phyloP scores from a whole-genome alignment of 2,888 invertebrate species.

The Chrysolina americana region DNA sequence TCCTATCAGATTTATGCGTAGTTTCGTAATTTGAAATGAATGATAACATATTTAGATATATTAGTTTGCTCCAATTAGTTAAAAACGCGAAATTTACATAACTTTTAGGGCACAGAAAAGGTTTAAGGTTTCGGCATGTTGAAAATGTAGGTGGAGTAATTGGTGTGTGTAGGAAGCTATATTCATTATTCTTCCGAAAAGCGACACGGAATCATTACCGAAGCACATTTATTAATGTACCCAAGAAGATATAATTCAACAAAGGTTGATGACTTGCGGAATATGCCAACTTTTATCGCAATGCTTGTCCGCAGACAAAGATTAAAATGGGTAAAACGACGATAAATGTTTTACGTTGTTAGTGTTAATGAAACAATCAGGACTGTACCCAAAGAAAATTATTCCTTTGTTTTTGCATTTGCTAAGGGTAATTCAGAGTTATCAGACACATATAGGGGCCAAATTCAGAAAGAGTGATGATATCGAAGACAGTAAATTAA shows the following conservation, averaged over 20 bases:
- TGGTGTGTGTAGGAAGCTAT: too few relatives aligned
- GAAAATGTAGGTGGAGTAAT: not conserved
- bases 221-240: not conserved
- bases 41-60: too few relatives aligned
- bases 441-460: too few relatives aligned
- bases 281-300: conserved; percentile 5
- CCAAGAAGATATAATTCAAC: not conserved
- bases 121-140: not conserved
- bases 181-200: not conserved
- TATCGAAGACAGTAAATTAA: too few relatives aligned
- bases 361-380: too few relatives aligned
- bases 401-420: not conserved
- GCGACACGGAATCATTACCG: not conserved
- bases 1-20: too few relatives aligned
- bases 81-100: too few relatives aligned
- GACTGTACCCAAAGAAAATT: not conserved
- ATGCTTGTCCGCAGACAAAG: not conserved
- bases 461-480: too few relatives aligned
- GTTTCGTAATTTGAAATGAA: too few relatives aligned
- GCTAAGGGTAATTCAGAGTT: too few relatives aligned
- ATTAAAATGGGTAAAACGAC: not conserved
- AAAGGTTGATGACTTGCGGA: conserved; percentile 10
- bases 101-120: not conserved
- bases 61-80: too few relatives aligned
- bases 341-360: not conserved